Conservation (phyloP, 2,113 vertebrate species). For the Clupea harengus region DNA sequence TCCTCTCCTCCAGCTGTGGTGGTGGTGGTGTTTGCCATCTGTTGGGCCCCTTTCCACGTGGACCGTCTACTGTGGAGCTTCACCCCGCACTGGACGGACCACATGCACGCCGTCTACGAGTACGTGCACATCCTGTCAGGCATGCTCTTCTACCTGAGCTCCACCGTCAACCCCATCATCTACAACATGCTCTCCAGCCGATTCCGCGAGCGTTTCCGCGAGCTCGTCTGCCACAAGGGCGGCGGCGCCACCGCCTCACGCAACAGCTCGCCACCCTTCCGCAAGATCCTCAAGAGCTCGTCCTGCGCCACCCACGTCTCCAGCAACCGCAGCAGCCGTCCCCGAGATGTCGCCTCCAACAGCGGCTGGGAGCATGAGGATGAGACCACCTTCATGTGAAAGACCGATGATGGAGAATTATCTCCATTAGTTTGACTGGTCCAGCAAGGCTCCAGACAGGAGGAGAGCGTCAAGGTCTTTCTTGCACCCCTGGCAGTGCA, state of each 20-base stretch:
- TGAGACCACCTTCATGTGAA: constrained; percentile 16
- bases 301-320: constrained; percentile 33
- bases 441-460: too few species aligned
- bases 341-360: constrained; percentile 45
- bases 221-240: constrained; percentile 59
- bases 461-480: background rate
- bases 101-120: constrained; percentile 69
- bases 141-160: constrained; percentile 74
- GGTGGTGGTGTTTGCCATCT: constrained; percentile 67
- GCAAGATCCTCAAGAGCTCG: constrained; percentile 50
- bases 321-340: constrained; percentile 34
- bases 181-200: constrained; percentile 74
- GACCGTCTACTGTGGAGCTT: constrained; percentile 74
- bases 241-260: constrained; percentile 50
- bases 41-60: constrained; percentile 73
- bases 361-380: constrained; percentile 34
- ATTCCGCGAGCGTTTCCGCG: constrained; percentile 68
- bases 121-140: constrained; percentile 75
- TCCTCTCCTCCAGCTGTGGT: constrained; percentile 54
- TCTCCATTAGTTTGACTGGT: background rate
- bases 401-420: background rate
- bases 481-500: background rate
- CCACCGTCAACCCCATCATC: constrained; percentile 71
- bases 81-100: constrained; percentile 70
- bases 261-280: constrained; percentile 60